Conservation (phyloP, 1,140 invertebrate species). For the Papilio machaon region DNA sequence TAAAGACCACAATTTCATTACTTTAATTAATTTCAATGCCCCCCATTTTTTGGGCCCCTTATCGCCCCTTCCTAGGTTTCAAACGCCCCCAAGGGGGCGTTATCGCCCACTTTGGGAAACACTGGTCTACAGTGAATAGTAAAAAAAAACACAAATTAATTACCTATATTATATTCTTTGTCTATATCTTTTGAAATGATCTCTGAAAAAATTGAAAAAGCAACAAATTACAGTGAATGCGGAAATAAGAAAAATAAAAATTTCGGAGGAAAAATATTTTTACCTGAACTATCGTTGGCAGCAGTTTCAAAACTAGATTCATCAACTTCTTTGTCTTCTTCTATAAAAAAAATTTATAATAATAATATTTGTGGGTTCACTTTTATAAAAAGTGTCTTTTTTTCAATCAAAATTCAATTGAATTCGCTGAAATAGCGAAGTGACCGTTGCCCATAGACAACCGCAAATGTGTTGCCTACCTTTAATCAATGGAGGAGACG, state of each 20-base stretch:
- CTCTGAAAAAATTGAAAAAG: neutral
- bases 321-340: constrained; percentile 70
- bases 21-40: too few relatives aligned
- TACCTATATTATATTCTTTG: too few relatives aligned
- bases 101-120: constrained; percentile 50
- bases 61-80: neutral
- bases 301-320: constrained; percentile 54
- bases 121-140: constrained; percentile 44
- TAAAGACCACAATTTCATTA: too few relatives aligned
- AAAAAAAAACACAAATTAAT: too few relatives aligned
- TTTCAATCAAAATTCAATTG: too few relatives aligned
- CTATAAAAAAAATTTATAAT: constrained; percentile 46
- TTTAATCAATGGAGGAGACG: too few relatives aligned
- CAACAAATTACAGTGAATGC: neutral
- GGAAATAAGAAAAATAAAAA: neutral
- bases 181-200: neutral
- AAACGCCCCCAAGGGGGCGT: neutral
- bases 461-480: too few relatives aligned
- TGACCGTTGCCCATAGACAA: too few relatives aligned
- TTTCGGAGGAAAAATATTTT: neutral
- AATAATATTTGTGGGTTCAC: neutral
- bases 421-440: too few relatives aligned
- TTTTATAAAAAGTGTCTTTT: too few relatives aligned
- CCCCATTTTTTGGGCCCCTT: too few relatives aligned
- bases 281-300: constrained; percentile 56